Evolutionary conservation across 2,797 vertebrate genomes (phyloP).

Genomic region (Tokudaia tokunoshimensis): DNA sequence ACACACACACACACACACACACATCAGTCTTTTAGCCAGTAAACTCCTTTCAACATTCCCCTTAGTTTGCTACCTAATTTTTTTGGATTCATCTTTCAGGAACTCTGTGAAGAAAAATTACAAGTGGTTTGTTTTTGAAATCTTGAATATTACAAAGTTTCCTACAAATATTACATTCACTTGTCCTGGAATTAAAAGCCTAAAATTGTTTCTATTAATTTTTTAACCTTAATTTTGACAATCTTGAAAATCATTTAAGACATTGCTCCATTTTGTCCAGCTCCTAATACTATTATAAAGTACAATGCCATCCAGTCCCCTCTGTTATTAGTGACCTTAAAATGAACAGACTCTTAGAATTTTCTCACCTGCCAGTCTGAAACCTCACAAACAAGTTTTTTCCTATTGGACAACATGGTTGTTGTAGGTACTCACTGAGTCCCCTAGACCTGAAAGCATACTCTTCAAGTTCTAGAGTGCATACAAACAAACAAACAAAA

Average conservation of each 20-base stretch:
- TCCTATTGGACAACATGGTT: background rate
- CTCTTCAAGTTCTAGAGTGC: background rate
- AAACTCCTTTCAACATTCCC: background rate
- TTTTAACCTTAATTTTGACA: background rate
- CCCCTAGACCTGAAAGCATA: background rate
- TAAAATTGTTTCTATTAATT: background rate
- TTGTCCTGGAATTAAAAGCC: background rate
- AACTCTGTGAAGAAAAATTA: conserved; percentile 33
- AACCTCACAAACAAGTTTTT: background rate
- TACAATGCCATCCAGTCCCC: background rate
- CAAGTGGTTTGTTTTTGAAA: background rate
- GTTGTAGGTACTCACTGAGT: background rate
- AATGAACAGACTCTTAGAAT: background rate
- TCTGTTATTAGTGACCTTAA: background rate
- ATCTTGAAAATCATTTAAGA: conserved; percentile 1
- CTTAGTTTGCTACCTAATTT: background rate
- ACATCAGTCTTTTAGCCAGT: background rate
- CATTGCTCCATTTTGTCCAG: background rate
- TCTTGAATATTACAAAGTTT: conserved; percentile 10
- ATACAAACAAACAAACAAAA: background rate
- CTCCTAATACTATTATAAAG: background rate
- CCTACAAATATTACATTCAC: background rate
- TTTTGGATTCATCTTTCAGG: background rate
- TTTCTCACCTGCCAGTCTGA: background rate
- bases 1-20: background rate